A percentile compares a stretch with the other conserved stretches of the same genome.
phyloP scores from a whole-genome alignment of 2,113 vertebrate species.

The Sinocyclocheilus grahami region DNA sequence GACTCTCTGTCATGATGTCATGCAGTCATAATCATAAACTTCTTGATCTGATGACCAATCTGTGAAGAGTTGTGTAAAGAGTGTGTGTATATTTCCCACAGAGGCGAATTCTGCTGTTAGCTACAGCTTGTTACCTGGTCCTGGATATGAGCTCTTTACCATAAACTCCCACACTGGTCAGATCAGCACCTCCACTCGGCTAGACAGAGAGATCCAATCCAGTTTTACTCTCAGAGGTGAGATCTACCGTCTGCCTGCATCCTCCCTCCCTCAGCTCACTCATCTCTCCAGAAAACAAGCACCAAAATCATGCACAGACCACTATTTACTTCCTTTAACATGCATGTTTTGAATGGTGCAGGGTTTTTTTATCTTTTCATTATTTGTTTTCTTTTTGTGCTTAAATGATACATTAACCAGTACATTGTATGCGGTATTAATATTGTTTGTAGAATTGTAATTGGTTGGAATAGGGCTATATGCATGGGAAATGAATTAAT shows the following conservation, averaged over 20 bases:
- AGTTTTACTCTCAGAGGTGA: constrained; percentile 84
- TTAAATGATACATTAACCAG: neutral
- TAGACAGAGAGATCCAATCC: constrained; percentile 86
- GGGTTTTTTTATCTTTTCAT: neutral
- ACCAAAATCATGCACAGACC: neutral
- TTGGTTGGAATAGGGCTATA: constrained; percentile 41
- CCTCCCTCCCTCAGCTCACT: neutral
- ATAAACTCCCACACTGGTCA: constrained; percentile 82
- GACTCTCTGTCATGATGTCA: neutral
- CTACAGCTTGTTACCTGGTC: constrained; percentile 86
- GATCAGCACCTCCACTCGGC: constrained; percentile 74
- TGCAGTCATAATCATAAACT: neutral
- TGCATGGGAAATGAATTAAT: constrained; percentile 35
- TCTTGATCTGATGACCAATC: neutral
- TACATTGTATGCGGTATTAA: neutral
- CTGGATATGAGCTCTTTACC: constrained; percentile 81
- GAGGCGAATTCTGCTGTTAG: constrained; percentile 83
- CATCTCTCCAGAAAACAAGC: neutral
- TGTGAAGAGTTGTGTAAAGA: neutral
- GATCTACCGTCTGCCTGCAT: neutral
- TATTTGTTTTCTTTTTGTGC: neutral
- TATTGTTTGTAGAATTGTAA: constrained; percentile 46
- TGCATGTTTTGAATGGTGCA: neutral
- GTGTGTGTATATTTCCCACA: constrained; percentile 60
- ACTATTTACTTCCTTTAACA: neutral